A percentile compares a stretch with the other conserved stretches of the same genome.
Evolutionary conservation across 2,888 invertebrate species (phyloP).

Genomic region (Muschampia plurimacula): DNA sequence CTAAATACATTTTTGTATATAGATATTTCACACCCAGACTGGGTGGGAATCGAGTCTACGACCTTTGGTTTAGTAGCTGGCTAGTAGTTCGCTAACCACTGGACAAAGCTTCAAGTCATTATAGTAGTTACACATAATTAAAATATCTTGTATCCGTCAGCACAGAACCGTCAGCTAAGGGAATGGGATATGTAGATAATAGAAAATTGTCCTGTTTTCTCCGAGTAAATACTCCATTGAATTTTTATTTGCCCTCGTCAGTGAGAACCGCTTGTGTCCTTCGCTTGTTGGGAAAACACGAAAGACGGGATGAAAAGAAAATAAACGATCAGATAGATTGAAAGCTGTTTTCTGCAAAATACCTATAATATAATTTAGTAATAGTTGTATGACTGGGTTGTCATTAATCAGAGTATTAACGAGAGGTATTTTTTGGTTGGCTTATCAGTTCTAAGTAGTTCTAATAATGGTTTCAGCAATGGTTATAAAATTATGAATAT

Average conservation of each 20-base stretch:
- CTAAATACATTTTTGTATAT: no score
- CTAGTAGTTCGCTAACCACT: no score
- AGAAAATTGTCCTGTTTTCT: constrained; percentile 32
- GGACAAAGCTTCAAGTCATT: no score
- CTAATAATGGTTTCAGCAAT: no score
- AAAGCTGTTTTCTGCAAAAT: constrained; percentile 6
- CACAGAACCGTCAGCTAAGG: background rate
- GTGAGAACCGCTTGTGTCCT: constrained; percentile 14
- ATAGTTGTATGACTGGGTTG: background rate
- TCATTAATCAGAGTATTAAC: background rate
- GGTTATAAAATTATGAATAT: no score
- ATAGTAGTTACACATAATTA: background rate
- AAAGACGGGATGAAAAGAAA: background rate
- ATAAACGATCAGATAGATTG: background rate
- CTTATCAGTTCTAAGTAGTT: no score
- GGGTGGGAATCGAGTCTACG: no score
- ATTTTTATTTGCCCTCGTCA: constrained; percentile 14
- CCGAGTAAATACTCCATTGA: constrained; percentile 11
- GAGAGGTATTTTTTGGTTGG: no score
- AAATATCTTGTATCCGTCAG: background rate
- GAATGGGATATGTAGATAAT: constrained; percentile 20
- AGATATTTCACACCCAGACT: no score
- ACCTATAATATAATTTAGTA: background rate
- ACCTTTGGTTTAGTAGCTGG: no score
- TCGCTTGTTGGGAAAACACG: background rate